A percentile compares a stretch with the other conserved stretches of the same genome.
Evolutionary conservation across 2,113 vertebrate species (phyloP).

Genomic region (Ammospiza caudacuta): DNA sequence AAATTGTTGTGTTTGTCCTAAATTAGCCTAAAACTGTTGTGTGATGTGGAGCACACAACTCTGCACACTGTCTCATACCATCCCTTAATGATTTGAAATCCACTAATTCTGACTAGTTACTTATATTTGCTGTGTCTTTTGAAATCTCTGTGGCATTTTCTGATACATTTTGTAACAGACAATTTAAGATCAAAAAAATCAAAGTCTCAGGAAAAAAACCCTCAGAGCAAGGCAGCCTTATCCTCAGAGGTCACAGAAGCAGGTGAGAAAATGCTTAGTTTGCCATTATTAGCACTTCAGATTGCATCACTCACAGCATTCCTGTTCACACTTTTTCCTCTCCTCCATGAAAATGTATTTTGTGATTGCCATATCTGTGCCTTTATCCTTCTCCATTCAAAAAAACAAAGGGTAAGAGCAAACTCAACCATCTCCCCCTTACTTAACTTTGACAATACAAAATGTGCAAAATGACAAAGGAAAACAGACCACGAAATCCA

Average conservation of each 20-base stretch:
- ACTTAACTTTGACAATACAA: neutral
- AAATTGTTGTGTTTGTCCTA: neutral
- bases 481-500: neutral
- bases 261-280: neutral
- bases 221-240: neutral
- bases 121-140: neutral
- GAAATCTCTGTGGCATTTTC: neutral
- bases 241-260: neutral
- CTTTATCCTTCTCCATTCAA: neutral
- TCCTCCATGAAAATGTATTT: neutral
- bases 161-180: neutral
- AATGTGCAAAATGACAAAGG: neutral
- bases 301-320: neutral
- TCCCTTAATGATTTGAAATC: neutral
- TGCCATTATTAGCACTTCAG: neutral
- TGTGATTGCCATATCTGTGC: rapidly evolving
- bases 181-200: neutral
- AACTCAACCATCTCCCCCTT: neutral
- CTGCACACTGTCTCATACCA: neutral
- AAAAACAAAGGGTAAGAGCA: neutral
- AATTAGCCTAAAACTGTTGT: neutral
- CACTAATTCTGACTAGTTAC: neutral
- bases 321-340: neutral
- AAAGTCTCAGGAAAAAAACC: neutral
- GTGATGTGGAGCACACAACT: neutral